Percentiles rank a stretch among this genome's conserved stretches.
Evolutionary conservation across 2,797 vertebrate genomes (phyloP).

Genomic region (Odontamblyopus lacepedii): DNA sequence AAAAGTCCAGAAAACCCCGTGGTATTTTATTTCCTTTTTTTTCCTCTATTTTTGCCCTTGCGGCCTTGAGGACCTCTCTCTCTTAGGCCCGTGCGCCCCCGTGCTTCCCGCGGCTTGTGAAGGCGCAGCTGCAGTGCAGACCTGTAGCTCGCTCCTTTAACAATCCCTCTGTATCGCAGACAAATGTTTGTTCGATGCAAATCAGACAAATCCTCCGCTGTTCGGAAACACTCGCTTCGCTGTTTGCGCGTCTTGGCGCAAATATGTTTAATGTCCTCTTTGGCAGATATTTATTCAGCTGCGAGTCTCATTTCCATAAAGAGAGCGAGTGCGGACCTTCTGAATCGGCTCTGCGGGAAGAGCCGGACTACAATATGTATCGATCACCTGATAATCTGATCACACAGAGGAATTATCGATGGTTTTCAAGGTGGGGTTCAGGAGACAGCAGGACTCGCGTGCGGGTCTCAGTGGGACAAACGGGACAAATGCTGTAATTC

Average conservation of each 20-base stretch:
- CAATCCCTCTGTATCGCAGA: conserved; percentile 54
- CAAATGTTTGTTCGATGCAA: conserved; percentile 78
- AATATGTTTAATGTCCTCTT: conserved; percentile 67
- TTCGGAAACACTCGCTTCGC: conserved; percentile 60
- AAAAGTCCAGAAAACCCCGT: neutral
- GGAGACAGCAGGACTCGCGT: neutral
- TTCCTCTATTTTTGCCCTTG: neutral
- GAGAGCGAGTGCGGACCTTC: conserved; percentile 19
- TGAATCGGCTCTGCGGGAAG: conserved; percentile 13
- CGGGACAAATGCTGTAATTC: neutral
- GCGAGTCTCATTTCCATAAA: conserved; percentile 57
- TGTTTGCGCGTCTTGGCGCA: conserved; percentile 69
- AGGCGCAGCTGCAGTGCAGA: conserved; percentile 60
- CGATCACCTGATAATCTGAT: conserved; percentile 31
- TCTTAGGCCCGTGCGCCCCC: neutral
- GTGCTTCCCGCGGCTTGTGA: conserved; percentile 9
- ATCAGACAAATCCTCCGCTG: conserved; percentile 75
- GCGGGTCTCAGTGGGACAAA: neutral
- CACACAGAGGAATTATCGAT: conserved; percentile 22
- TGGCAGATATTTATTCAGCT: conserved; percentile 78
- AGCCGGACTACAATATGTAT: conserved; percentile 10
- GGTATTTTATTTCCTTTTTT: neutral
- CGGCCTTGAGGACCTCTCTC: neutral
- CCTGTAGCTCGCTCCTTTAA: conserved; percentile 52
- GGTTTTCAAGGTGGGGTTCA: conserved; percentile 12